Conservation (phyloP, 2,113 vertebrate species). For the Tragelaphus buxtoni region DNA sequence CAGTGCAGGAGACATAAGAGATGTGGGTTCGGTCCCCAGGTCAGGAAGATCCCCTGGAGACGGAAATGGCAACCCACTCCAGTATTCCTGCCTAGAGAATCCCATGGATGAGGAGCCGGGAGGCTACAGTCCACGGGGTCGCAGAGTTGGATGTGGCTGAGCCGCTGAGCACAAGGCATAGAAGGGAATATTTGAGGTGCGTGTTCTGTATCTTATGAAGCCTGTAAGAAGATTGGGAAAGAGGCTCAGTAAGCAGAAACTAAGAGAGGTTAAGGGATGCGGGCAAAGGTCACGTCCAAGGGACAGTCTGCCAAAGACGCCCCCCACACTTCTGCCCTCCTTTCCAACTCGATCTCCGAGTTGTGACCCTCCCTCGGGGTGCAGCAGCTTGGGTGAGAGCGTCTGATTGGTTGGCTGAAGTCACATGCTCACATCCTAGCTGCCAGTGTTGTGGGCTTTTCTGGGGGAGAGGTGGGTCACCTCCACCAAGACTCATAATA, state of each 20-base stretch:
- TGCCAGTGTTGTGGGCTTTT: neutral
- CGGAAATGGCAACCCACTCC: neutral
- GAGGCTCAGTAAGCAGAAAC: neutral
- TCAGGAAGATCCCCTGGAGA: no score
- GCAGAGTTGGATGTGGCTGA: neutral
- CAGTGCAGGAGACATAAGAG: neutral
- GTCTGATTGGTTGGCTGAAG: rapidly evolving
- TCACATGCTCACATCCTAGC: neutral
- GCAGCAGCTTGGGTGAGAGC: neutral
- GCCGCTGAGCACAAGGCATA: rapidly evolving
- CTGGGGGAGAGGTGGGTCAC: neutral
- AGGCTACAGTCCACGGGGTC: neutral
- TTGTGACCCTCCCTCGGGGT: neutral
- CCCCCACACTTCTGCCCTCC: neutral
- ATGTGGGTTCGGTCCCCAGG: rapidly evolving
- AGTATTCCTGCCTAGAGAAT: neutral
- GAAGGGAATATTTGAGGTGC: neutral
- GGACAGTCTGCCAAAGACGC: rapidly evolving
- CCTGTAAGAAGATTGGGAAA: neutral
- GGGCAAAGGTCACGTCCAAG: neutral
- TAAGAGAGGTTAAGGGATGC: neutral
- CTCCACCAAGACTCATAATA: neutral
- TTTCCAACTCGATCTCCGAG: rapidly evolving
- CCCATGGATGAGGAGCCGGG: neutral
- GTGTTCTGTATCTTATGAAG: neutral